phyloP scores from a whole-genome alignment of 2,113 vertebrate genomes.

The Xyliphius kryptos region DNA sequence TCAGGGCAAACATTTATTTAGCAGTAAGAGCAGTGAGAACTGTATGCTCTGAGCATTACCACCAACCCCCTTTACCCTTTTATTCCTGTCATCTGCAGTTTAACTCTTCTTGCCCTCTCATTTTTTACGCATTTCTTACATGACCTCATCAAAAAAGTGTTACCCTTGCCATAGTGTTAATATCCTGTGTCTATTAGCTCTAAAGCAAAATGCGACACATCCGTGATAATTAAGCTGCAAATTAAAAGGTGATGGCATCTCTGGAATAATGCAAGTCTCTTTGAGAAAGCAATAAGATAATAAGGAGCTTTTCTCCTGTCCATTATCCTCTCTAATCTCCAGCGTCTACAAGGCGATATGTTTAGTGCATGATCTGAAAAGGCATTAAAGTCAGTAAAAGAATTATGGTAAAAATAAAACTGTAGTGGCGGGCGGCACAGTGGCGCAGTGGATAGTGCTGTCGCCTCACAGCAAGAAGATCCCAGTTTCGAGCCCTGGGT shows the following conservation, averaged over 20 bases:
- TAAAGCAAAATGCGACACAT: slow-evolving; percentile 12
- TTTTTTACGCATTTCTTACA: no score
- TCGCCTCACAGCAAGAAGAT: no score
- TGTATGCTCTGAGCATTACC: slow-evolving; percentile 6
- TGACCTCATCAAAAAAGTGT: no score
- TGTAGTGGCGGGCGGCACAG: no score
- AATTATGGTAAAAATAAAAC: no score
- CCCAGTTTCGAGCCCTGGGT: no score
- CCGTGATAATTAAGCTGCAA: slow-evolving; percentile 36
- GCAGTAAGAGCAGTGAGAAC: background rate
- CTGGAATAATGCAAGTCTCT: slow-evolving; percentile 26
- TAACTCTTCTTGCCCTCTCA: slow-evolving; percentile 3
- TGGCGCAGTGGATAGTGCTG: no score
- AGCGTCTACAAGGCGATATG: slow-evolving; percentile 24
- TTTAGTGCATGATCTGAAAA: slow-evolving; percentile 2
- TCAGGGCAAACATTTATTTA: no score
- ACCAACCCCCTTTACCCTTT: background rate
- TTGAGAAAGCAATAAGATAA: slow-evolving; percentile 39
- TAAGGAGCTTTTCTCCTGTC: slow-evolving; percentile 37
- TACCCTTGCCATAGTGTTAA: no score
- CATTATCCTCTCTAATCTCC: slow-evolving; percentile 43
- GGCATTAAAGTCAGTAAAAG: no score
- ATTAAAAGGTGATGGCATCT: slow-evolving; percentile 38
- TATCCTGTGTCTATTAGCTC: slow-evolving; percentile 23
- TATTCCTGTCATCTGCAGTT: slow-evolving; percentile 17